Evolutionary conservation across 2,888 invertebrate species (phyloP), one percentile per base, ranked within the genome.

Genomic region (Thysanoteuthis rhombus): DNA sequence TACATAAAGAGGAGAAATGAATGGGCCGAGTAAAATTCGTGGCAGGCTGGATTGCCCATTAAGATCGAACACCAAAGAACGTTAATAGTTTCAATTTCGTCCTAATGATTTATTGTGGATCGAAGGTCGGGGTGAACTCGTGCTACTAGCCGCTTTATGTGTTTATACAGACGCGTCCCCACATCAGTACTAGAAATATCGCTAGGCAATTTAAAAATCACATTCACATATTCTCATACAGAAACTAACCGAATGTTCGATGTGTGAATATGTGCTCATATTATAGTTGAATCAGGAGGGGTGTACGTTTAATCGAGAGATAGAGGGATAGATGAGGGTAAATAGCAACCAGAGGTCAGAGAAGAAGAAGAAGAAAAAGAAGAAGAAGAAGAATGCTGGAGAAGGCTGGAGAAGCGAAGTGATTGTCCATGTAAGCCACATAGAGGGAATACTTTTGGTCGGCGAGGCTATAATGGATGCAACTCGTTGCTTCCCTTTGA

Each of bases 41-140:
- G 75, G 75, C 75, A 75, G 75, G 75, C 75, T 75, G 75, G n/a
- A 75, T 75, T 75, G 75, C 75, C 75, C 75, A 75, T 75, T 75
- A 75, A 75, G 75, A 75, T 75, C n/a, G 75, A n/a, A 75, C 75
- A 75, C n/a, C 75, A 75, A 75, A 75, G 75, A 75, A 75, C 36
- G 75, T 75, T 75, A 75, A 75, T 75, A 75, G 75, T 36, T 75
- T 75, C 75, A 75, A 75, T 75, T 75, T 75, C 75, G n/a, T n/a
- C 75, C n/a, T 75, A 75, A 75, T 75, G 75, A 75, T 75, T 75
- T 75, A 75, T 75, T 75, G 75, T 75, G 75, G 75, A 75, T 75
- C 75, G 75, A 75, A 75, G 75, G 75, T 75, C 75, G 75, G 75
- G 75, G 75, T 75, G n/a, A 75, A 36, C n/a, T 19, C 75, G 75